phyloP scores from a whole-genome alignment of 2,888 invertebrate genomes.

The Andrena hattorfiana region DNA sequence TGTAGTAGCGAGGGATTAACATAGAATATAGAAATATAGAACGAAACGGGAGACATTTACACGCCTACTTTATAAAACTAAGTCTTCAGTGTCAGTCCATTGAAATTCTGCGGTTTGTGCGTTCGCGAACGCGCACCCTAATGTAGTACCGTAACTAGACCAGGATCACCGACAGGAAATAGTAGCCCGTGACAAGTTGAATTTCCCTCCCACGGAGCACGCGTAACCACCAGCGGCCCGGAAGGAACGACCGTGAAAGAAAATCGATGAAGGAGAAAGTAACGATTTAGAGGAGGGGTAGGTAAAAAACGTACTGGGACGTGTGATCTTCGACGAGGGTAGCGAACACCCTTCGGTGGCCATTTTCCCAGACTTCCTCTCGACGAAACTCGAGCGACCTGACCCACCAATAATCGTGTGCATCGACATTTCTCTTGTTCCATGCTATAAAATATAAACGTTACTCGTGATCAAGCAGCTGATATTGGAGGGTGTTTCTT shows the following conservation, averaged over 20 bases:
- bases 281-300: background rate
- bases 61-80: constrained; percentile 56
- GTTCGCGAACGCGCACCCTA: constrained; percentile 2
- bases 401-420: no score
- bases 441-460: no score
- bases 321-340: background rate
- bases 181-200: background rate
- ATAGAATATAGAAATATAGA: background rate
- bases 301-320: background rate
- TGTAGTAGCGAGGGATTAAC: background rate
- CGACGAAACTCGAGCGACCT: no score
- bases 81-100: constrained; percentile 71
- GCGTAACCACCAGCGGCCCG: background rate
- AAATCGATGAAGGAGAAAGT: background rate
- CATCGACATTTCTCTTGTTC: no score
- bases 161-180: constrained; percentile 18
- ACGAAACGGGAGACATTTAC: constrained; percentile 25
- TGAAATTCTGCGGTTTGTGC: constrained; percentile 49
- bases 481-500: background rate
- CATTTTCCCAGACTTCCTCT: background rate
- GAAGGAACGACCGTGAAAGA: background rate
- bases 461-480: background rate
- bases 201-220: background rate
- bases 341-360: background rate
- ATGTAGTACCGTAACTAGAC: constrained; percentile 59